These are phyloP conservation scores for Tenthredo amoena DNA, from an alignment of 2,888 invertebrate genomes.

Conservation along the genomic window DNA sequence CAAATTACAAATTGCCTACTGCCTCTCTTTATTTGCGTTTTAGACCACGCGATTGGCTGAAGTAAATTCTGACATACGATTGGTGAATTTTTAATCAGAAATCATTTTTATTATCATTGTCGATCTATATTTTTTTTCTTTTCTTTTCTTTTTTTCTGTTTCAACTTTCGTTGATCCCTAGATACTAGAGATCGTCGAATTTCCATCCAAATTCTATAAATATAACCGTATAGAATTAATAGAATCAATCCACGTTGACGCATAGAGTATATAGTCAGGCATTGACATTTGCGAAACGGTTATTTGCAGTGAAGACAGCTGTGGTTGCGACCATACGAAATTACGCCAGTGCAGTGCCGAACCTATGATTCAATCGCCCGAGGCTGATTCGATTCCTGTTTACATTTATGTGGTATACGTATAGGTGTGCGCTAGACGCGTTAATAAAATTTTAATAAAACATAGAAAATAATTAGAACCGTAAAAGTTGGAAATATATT, in stretches of 20 bases:
- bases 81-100: not conserved
- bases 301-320: conserved; percentile 49
- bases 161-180: not conserved
- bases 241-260: conserved; percentile 30
- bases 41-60: not conserved
- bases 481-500: too few species aligned
- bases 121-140: too few species aligned
- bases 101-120: not conserved
- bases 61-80: not conserved
- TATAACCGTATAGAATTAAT: not conserved
- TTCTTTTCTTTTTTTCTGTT: not conserved
- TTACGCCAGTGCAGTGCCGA: not conserved
- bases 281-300: conserved; percentile 50
- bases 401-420: not conserved
- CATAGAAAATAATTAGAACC: too few species aligned
- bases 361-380: conserved; percentile 5
- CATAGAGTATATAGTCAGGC: conserved; percentile 27
- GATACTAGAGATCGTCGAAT: not conserved
- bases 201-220: not conserved
- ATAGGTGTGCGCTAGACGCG: not conserved
- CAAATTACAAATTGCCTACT: not conserved
- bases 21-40: not conserved
- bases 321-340: not conserved
- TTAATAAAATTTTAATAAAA: too few species aligned
- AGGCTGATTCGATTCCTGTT: not conserved